These are phyloP conservation scores for Phaenicophaeus curvirostris DNA, from an alignment of 2,797 vertebrate genomes.

Conservation along the genomic window DNA sequence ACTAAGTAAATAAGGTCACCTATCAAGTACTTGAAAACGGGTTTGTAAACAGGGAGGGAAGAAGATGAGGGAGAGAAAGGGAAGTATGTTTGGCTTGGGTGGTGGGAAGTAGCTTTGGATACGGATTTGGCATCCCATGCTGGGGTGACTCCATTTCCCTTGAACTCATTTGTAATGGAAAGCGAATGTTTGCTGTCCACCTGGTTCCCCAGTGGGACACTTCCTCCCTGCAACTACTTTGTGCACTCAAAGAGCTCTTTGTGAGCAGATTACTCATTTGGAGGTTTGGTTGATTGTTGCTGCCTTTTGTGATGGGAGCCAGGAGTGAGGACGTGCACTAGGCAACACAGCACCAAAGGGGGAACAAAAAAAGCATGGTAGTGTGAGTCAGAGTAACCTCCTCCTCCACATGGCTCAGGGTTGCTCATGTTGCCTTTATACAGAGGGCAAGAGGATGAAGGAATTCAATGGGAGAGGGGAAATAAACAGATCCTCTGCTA, in stretches of 20 bases:
- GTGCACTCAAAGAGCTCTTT: conserved; percentile 75
- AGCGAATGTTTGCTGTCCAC: conserved; percentile 84
- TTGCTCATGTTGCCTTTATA: conserved; percentile 39
- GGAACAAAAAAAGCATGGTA: conserved; percentile 44
- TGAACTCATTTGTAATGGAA: conserved; percentile 87
- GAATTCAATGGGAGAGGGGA: conserved; percentile 36
- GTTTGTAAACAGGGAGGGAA: conserved; percentile 86
- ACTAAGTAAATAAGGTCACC: conserved; percentile 87
- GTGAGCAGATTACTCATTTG: conserved; percentile 70
- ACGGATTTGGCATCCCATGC: conserved; percentile 76
- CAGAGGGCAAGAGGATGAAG: conserved; percentile 39
- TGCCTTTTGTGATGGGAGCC: conserved; percentile 64
- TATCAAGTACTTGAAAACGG: conserved; percentile 86
- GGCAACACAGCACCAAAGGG: conserved; percentile 24
- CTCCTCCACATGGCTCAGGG: conserved; percentile 7
- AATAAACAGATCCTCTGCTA: conserved; percentile 38
- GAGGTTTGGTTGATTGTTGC: conserved; percentile 51
- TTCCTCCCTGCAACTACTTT: conserved; percentile 67
- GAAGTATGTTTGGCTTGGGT: conserved; percentile 74
- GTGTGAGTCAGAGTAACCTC: conserved; percentile 53
- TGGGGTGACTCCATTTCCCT: conserved; percentile 78
- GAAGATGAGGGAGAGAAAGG: conserved; percentile 59
- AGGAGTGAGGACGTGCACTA: conserved; percentile 47
- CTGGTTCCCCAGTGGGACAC: conserved; percentile 78
- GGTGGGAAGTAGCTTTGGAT: conserved; percentile 69